Evolutionary conservation across 2,888 invertebrate species (phyloP).

Genomic region (Agrochola lychnidis): DNA sequence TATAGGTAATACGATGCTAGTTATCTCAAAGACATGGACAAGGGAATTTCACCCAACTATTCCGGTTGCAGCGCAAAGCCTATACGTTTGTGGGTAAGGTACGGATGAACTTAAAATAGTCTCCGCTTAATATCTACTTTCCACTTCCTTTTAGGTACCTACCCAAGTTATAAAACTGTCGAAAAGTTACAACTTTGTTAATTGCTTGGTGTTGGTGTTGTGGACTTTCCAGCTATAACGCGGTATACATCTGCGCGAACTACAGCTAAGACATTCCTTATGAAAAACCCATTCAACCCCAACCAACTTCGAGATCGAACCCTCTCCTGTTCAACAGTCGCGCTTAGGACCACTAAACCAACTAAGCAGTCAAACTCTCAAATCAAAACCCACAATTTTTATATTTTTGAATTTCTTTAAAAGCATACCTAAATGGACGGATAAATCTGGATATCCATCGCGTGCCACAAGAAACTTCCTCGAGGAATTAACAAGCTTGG

Average conservation of each 20-base stretch:
- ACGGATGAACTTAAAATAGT: background rate
- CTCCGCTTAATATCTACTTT: background rate
- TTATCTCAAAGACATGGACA: background rate
- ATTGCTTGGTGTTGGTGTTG: background rate
- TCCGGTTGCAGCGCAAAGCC: background rate
- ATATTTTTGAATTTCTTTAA: background rate
- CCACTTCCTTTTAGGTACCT: background rate
- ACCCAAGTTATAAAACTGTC: background rate
- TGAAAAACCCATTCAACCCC: background rate
- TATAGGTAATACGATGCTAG: background rate
- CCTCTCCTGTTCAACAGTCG: background rate
- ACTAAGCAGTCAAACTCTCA: background rate
- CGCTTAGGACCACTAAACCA: background rate
- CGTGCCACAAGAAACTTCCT: constrained; percentile 73
- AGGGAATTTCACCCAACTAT: background rate
- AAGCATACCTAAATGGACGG: constrained; percentile 3
- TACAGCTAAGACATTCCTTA: background rate
- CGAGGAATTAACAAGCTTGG: constrained; percentile 75
- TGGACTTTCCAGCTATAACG: background rate
- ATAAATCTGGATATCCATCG: constrained; percentile 61
- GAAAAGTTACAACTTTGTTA: background rate
- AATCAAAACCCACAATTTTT: background rate
- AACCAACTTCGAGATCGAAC: background rate
- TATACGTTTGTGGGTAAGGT: background rate
- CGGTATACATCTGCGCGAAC: background rate